Evolutionary conservation across 2,113 vertebrate genomes (phyloP).

Genomic region (Mesocricetus auratus): DNA sequence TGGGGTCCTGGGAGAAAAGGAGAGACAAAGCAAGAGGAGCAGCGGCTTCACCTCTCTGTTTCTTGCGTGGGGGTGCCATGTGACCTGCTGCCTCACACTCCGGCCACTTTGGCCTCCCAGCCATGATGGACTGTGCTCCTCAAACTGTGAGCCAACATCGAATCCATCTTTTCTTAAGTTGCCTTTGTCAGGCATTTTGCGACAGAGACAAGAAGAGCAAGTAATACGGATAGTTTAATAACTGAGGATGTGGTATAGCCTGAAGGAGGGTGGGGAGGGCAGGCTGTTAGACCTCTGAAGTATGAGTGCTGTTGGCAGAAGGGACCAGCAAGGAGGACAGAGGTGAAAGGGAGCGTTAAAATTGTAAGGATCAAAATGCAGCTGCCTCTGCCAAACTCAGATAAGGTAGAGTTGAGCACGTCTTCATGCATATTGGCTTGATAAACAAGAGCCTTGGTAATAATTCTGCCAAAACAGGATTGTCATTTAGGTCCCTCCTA

Average conservation of each 20-base stretch:
- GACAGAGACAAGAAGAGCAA: neutral
- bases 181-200: neutral
- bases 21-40: neutral
- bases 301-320: neutral
- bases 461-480: neutral
- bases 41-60: neutral
- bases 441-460: neutral
- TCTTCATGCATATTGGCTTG: neutral
- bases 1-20: neutral
- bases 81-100: neutral
- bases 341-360: neutral
- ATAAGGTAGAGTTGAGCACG: neutral
- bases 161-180: neutral
- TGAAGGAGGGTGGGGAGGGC: neutral
- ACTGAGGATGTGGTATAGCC: neutral
- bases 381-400: neutral
- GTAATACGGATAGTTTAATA: neutral
- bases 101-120: neutral
- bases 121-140: neutral
- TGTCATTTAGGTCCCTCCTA: neutral
- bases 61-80: neutral
- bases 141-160: neutral
- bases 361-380: neutral
- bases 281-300: neutral
- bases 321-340: neutral